Evolutionary conservation across 2,888 invertebrate species (phyloP), one percentile per base, ranked within the genome.

Genomic region (Papilio protenor): DNA sequence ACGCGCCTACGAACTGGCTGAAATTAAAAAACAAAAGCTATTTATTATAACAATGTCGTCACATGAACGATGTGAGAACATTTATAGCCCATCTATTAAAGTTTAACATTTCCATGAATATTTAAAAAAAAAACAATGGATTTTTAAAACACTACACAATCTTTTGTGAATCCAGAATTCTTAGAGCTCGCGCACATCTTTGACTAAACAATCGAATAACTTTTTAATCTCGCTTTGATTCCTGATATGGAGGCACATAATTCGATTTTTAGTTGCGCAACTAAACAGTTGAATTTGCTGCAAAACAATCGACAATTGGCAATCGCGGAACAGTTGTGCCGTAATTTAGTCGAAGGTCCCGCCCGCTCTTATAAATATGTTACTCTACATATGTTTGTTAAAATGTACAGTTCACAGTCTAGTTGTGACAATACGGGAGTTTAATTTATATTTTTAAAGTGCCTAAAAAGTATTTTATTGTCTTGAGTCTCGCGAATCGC

Each of bases 31-130:
- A 69, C 66, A 45, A 69, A 69, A 40, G 57, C 73, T 27, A 73
- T 73, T 77, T 73, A 59, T 59, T 59, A 73, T 70, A 57, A 73
- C 77, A 70, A 69, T 73, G 77, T 69, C 47, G 27, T 70, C 66
- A 47, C 66, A 66, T 45, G 66, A 10, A 45, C 21, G 12, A 40
- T 12, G 66, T 74, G 61, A 49, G 49, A 49, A 59, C 47, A 5
- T 27, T 40, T n/a, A 72, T 33, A 33, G 33, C 52, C 10, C 21
- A 18, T 52, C 27, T 71, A 52, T 47, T 49, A 18, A 1, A 16
- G 23, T 40, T 45, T 21, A 21, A 12, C 1, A 49, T 49, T 49
- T 49, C 1, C 12, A 40, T 27, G 3, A 21, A 47, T 40, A 69
- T 45, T 45, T 69, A 1, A 12, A 33, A 23, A 64, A n/a, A 55